These are phyloP conservation scores for Sesia bembeciformis DNA, from an alignment of 2,888 invertebrate species.

Conservation along the genomic window DNA sequence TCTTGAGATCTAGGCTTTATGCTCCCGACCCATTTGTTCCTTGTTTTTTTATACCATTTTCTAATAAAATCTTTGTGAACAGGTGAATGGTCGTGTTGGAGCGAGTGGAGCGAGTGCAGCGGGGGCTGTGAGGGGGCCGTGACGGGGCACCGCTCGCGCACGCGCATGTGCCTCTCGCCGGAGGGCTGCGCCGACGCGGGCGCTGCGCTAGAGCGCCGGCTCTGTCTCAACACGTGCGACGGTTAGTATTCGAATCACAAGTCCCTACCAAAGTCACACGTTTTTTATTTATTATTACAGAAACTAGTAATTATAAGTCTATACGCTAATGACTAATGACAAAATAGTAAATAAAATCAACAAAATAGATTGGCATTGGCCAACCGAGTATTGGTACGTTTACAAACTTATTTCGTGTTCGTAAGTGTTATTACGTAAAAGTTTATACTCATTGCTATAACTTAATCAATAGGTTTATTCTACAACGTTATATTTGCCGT, in stretches of 20 bases:
- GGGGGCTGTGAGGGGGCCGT: constrained; percentile 77
- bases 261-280: neutral
- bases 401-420: no score
- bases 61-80: neutral
- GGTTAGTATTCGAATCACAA: constrained; percentile 20
- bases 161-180: constrained; percentile 78
- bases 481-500: no score
- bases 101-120: constrained; percentile 87
- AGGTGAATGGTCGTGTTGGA: constrained; percentile 91
- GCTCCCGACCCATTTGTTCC: no score
- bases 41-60: no score
- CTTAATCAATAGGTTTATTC: no score
- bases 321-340: no score
- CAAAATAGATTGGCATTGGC: no score
- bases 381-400: no score
- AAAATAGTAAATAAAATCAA: no score
- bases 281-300: neutral
- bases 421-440: no score
- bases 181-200: constrained; percentile 76
- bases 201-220: constrained; percentile 76
- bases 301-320: neutral
- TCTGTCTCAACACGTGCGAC: constrained; percentile 80
- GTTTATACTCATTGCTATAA: no score
- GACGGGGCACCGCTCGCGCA: constrained; percentile 77
- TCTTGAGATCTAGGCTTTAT: no score